Conservation (phyloP, 2,797 vertebrate genomes). For the Mus caroli region DNA sequence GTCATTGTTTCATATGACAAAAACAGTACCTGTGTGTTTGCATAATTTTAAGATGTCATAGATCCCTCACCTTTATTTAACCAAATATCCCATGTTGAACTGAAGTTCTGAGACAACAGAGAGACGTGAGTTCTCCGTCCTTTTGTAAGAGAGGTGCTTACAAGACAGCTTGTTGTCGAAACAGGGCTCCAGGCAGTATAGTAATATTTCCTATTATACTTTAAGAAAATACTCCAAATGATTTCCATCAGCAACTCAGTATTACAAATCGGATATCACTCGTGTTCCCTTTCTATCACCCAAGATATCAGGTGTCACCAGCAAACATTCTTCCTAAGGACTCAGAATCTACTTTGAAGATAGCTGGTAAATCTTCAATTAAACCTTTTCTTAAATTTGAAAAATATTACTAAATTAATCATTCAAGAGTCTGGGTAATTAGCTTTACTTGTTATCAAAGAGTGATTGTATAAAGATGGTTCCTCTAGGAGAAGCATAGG, state of each 20-base stretch:
- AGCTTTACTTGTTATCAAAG: background rate
- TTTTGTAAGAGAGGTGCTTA: background rate
- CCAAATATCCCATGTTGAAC: background rate
- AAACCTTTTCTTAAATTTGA: background rate
- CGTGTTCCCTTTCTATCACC: background rate
- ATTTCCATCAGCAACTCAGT: background rate
- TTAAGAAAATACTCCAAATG: background rate
- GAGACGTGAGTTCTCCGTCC: background rate
- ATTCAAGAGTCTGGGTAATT: background rate
- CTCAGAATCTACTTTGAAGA: background rate
- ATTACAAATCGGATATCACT: background rate
- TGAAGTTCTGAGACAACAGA: background rate
- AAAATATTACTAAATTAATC: background rate
- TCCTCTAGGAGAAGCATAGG: slow-evolving; percentile 5
- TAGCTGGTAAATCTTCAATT: background rate
- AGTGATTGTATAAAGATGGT: background rate
- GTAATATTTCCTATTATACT: background rate
- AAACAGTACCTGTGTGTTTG: background rate
- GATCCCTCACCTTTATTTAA: background rate
- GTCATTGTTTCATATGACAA: too few species aligned
- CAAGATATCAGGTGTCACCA: background rate
- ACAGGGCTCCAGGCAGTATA: background rate
- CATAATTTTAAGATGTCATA: background rate
- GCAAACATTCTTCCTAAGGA: background rate
- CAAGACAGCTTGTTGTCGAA: background rate